phyloP scores from a whole-genome alignment of 2,888 invertebrate species.

The Rhamnusium bicolor region DNA sequence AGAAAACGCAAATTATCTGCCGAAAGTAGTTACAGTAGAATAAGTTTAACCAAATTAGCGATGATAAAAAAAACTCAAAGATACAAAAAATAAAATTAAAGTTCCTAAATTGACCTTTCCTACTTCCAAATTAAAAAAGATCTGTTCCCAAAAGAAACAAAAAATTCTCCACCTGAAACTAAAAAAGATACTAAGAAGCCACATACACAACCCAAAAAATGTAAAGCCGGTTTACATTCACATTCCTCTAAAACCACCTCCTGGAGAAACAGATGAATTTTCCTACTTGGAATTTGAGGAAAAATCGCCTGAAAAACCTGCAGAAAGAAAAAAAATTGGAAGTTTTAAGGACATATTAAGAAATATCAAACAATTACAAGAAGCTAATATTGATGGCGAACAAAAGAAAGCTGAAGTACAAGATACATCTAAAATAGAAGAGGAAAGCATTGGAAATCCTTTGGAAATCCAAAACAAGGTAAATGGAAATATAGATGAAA shows the following conservation, averaged over 20 bases:
- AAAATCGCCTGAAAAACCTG: constrained; percentile 34
- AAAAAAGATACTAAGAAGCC: constrained; percentile 51
- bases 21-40: constrained; percentile 60
- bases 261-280: constrained; percentile 68
- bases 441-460: neutral
- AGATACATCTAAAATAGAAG: neutral
- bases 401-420: neutral
- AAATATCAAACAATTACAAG: constrained; percentile 40
- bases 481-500: neutral
- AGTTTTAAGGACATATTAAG: constrained; percentile 39
- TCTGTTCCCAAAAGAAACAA: constrained; percentile 57
- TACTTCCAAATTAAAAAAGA: constrained; percentile 58
- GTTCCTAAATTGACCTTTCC: constrained; percentile 57
- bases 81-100: constrained; percentile 66
- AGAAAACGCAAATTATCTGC: constrained; percentile 61
- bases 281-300: constrained; percentile 65
- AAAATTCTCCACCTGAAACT: constrained; percentile 58
- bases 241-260: constrained; percentile 68
- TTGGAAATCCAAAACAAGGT: neutral
- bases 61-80: constrained; percentile 61
- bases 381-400: constrained; percentile 32
- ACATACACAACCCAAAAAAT: neutral
- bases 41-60: constrained; percentile 58
- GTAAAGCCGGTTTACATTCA: constrained; percentile 66
- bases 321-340: constrained; percentile 32